Evolutionary conservation across 2,888 invertebrate species (phyloP).

Genomic region (Steromphala cineraria): DNA sequence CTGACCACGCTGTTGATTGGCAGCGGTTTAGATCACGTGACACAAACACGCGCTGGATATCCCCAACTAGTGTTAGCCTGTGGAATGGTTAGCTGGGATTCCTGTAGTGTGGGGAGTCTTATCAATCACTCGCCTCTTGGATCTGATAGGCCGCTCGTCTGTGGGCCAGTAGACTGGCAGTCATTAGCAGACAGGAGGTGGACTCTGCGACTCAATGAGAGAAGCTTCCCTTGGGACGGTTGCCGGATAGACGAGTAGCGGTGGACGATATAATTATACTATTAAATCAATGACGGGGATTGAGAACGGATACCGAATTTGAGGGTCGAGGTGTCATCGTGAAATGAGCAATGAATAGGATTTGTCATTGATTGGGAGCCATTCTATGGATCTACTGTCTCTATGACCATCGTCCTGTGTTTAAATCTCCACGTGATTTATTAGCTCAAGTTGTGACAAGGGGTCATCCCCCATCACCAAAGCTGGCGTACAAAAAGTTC

Average conservation of each 20-base stretch:
- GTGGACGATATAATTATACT: conserved; percentile 21
- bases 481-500: conserved; percentile 2
- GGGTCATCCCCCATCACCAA: background rate
- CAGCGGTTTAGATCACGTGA: conserved; percentile 5
- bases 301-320: background rate
- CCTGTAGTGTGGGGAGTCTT: background rate
- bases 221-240: background rate
- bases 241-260: background rate
- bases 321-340: background rate
- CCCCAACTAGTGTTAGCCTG: conserved; percentile 13
- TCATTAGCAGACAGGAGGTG: background rate
- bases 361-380: background rate
- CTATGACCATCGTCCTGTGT: background rate
- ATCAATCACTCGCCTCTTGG: background rate
- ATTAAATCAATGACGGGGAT: conserved; percentile 22
- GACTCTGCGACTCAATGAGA: background rate
- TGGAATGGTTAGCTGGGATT: background rate
- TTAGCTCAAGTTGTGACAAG: background rate
- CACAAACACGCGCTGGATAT: conserved; percentile 9
- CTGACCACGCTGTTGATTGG: conserved; percentile 15
- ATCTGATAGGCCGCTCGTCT: background rate
- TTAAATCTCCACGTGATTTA: background rate
- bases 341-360: conserved; percentile 8
- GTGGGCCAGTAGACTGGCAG: background rate
- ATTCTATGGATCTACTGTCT: background rate